These are phyloP conservation scores for Amiota communis DNA, from an alignment of 2,888 invertebrate species.

Conservation along the genomic window DNA sequence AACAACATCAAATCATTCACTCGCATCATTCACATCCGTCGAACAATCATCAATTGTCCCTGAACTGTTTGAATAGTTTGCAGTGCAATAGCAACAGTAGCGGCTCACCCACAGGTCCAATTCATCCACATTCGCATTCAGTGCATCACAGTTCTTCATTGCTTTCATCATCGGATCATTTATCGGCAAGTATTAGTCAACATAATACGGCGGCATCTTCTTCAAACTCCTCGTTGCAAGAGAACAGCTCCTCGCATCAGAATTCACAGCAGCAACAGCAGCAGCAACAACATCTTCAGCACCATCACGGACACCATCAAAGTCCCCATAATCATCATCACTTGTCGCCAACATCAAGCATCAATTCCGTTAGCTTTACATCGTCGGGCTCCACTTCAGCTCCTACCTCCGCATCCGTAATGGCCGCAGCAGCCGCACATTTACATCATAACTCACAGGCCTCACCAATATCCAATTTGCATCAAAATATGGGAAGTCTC, in stretches of 20 bases:
- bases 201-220: conserved; percentile 47
- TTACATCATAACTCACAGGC: conserved; percentile 70
- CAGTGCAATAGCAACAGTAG: conserved; percentile 59
- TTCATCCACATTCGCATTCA: conserved; percentile 53
- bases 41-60: conserved; percentile 67
- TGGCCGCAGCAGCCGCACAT: conserved; percentile 69
- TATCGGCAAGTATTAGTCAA: conserved; percentile 40
- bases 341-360: conserved; percentile 33
- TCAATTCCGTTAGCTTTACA: conserved; percentile 7
- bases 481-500: conserved; percentile 73
- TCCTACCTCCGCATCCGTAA: conserved; percentile 62
- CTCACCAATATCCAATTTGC: conserved; percentile 72
- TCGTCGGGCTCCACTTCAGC: conserved; percentile 45
- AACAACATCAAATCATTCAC: conserved; percentile 37
- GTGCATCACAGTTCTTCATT: conserved; percentile 50
- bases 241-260: conserved; percentile 36
- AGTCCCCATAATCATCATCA: conserved; percentile 49
- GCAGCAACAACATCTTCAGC: conserved; percentile 40
- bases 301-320: conserved; percentile 43
- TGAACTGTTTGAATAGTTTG: conserved; percentile 66
- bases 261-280: conserved; percentile 49
- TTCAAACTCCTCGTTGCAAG: conserved; percentile 8
- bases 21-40: conserved; percentile 32
- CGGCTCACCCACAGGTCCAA: conserved; percentile 54
- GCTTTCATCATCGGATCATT: conserved; percentile 48